Percentiles rank a stretch among this genome's conserved stretches.
Evolutionary conservation across 2,113 vertebrate genomes (phyloP).

Genomic region (Chelonoidis abingdonii): DNA sequence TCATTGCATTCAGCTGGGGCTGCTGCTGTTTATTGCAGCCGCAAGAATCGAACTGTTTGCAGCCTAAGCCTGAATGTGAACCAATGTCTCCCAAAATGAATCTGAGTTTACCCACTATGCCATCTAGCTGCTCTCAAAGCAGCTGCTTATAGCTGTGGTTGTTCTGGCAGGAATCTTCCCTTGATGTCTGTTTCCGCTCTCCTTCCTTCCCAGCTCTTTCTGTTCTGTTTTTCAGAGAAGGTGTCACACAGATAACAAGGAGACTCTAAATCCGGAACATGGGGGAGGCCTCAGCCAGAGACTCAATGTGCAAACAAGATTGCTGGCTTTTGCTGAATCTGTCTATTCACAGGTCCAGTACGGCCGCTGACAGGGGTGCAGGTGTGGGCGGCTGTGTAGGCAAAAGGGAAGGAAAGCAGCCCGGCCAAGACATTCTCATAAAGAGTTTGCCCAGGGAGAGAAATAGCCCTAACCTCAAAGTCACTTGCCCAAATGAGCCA

Average conservation of each 20-base stretch:
- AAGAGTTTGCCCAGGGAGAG: background rate
- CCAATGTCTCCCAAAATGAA: no score
- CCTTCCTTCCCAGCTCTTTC: background rate
- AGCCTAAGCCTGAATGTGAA: background rate
- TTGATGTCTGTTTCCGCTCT: background rate
- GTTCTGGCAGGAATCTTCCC: background rate
- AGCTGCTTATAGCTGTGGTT: background rate
- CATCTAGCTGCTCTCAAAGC: background rate
- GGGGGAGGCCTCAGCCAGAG: background rate
- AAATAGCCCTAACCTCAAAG: background rate
- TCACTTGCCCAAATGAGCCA: background rate
- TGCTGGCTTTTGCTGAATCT: background rate
- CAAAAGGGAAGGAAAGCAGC: background rate
- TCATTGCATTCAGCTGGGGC: fast-evolving
- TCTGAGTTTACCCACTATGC: background rate
- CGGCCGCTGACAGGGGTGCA: background rate
- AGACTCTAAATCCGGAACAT: background rate
- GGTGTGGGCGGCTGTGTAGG: background rate
- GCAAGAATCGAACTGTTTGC: background rate
- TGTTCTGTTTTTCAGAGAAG: background rate
- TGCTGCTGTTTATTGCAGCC: background rate
- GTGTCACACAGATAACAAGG: background rate
- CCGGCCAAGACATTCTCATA: background rate
- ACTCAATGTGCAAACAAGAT: background rate
- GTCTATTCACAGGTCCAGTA: background rate